Evolutionary conservation across 2,888 invertebrate genomes (phyloP).

Genomic region (Apodemia mormo): DNA sequence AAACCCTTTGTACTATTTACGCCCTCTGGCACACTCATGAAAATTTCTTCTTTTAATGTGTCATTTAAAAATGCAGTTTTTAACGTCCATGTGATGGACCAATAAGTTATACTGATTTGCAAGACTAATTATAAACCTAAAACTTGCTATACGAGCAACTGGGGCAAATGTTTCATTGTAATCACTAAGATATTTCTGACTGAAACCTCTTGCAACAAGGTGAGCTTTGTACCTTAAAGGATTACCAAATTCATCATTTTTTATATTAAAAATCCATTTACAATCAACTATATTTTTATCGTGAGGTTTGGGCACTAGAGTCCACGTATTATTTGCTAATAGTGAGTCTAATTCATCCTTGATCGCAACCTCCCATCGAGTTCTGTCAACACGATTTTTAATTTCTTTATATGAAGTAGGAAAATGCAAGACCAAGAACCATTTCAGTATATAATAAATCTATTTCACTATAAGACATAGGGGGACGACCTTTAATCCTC

Average conservation of each 20-base stretch:
- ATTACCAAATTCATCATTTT: conserved; percentile 15
- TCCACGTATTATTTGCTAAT: not conserved
- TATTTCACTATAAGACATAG: no score
- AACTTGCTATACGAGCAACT: not conserved
- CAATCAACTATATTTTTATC: conserved; percentile 4
- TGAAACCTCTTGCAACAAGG: not conserved
- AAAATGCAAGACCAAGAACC: no score
- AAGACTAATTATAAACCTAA: not conserved
- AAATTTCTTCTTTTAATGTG: not conserved
- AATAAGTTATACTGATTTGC: no score
- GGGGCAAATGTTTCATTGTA: conserved; percentile 18
- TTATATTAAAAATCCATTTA: conserved; percentile 9
- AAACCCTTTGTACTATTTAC: no score
- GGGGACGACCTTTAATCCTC: no score
- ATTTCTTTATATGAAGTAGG: not conserved
- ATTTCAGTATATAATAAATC: no score
- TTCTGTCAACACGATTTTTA: not conserved
- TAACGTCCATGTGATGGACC: no score
- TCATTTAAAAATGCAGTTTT: no score
- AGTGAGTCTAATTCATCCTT: no score
- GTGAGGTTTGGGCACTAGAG: not conserved
- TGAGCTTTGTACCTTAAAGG: not conserved
- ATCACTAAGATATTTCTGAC: not conserved
- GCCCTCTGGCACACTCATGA: no score
- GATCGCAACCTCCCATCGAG: not conserved